Evolutionary conservation across 2,888 invertebrate species (phyloP).

Genomic region (Sacculina carcini): DNA sequence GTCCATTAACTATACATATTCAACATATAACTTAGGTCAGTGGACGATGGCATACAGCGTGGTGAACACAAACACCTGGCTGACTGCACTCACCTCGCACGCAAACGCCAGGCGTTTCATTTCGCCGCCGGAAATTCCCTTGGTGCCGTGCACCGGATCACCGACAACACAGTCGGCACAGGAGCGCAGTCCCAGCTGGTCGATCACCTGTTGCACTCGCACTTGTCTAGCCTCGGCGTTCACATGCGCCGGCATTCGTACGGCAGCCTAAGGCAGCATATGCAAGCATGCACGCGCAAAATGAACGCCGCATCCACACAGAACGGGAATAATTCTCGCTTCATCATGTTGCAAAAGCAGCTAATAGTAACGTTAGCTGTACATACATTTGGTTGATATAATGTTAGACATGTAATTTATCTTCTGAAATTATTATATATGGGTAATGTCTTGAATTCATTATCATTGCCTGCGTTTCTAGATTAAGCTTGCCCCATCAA

Average conservation of each 20-base stretch:
- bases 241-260: slow-evolving; percentile 16
- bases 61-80: background rate
- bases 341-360: background rate
- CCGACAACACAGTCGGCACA: slow-evolving; percentile 26
- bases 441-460: too few species aligned
- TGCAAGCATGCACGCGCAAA: background rate
- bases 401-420: too few species aligned
- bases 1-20: background rate
- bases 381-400: too few species aligned
- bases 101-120: slow-evolving; percentile 27
- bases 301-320: background rate
- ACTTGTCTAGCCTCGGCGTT: slow-evolving; percentile 13
- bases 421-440: too few species aligned
- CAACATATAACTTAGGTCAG: too few species aligned
- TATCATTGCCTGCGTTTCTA: too few species aligned
- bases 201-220: slow-evolving; percentile 18
- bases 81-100: slow-evolving; percentile 20
- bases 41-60: background rate
- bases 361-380: too few species aligned
- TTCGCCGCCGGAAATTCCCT: slow-evolving; percentile 28
- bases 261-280: slow-evolving; percentile 13
- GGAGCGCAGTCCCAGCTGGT: slow-evolving; percentile 22
- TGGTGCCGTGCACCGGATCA: slow-evolving; percentile 19
- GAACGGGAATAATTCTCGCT: background rate
- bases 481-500: too few species aligned